Conservation (phyloP, 2,113 vertebrate species). For the Aix galericulata region DNA sequence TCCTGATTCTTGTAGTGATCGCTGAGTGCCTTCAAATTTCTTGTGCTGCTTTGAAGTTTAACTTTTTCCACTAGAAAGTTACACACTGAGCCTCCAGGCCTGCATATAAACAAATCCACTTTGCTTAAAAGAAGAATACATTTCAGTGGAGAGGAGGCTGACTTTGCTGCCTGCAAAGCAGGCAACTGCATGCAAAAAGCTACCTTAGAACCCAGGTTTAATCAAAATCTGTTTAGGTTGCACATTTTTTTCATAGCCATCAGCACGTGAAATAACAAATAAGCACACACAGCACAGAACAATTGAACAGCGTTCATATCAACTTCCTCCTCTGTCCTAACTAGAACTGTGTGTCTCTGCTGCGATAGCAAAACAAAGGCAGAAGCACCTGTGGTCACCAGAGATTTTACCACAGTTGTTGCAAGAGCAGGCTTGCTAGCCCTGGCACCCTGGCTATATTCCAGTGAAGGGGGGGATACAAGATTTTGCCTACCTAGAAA, state of each 20-base stretch:
- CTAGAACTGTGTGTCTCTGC: not conserved
- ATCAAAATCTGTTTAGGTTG: not conserved
- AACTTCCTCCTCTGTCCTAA: not conserved
- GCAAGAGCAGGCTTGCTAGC: not conserved
- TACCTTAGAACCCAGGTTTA: not conserved
- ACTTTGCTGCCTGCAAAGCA: not conserved
- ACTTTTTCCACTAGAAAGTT: not conserved
- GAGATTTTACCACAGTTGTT: not conserved
- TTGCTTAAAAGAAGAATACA: not conserved
- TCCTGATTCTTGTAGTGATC: not conserved
- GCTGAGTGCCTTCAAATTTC: not conserved
- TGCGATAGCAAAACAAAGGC: not conserved
- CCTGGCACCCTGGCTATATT: not conserved
- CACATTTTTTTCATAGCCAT: not conserved
- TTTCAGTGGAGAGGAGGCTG: not conserved
- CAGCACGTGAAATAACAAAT: not conserved
- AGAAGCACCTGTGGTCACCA: conserved; percentile 11
- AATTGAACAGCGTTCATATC: not conserved
- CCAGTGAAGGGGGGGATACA: not conserved
- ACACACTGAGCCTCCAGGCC: not conserved
- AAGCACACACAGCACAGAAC: conserved; percentile 5
- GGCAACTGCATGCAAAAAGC: not conserved
- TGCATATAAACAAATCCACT: not conserved
- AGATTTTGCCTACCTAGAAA: conserved; percentile 13
- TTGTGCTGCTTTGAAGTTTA: not conserved